These are phyloP conservation scores for Zelostemma sp. DNA, from an alignment of 1,140 invertebrate genomes.

Conservation along the genomic window DNA sequence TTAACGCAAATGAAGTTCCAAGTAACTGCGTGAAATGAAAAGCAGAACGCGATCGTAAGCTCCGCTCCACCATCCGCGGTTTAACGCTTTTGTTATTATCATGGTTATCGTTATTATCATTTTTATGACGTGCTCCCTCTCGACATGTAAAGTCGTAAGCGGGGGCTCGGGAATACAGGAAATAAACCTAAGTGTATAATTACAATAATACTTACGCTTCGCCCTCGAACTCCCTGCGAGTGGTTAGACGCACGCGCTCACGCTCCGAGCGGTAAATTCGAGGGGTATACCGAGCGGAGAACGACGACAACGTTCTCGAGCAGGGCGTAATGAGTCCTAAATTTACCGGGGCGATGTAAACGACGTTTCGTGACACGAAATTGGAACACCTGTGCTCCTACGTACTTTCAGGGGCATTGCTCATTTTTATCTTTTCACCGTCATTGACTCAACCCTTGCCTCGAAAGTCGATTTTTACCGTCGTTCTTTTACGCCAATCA, in stretches of 20 bases:
- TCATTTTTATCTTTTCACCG: conserved; percentile 28
- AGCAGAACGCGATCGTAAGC: conserved; percentile 54
- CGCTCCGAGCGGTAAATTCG: conserved; percentile 19
- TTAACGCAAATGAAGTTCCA: conserved; percentile 27
- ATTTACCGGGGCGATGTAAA: conserved; percentile 47
- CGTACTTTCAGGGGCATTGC: conserved; percentile 11
- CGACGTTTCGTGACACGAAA: conserved; percentile 36
- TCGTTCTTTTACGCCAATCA: neutral
- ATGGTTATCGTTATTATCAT: conserved; percentile 67
- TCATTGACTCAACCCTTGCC: conserved; percentile 8
- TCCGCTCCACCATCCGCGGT: conserved; percentile 57
- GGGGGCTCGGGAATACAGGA: conserved; percentile 60
- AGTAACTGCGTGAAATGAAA: conserved; percentile 30
- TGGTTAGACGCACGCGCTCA: conserved; percentile 36
- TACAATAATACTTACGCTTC: conserved; percentile 68
- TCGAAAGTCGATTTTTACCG: neutral
- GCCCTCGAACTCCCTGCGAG: conserved; percentile 47
- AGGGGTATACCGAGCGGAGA: conserved; percentile 19
- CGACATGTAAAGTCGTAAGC: conserved; percentile 60
- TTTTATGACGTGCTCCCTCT: conserved; percentile 62
- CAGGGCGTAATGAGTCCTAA: conserved; percentile 61
- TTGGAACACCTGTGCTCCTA: conserved; percentile 41
- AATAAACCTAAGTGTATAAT: conserved; percentile 71
- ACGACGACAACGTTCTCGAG: conserved; percentile 40
- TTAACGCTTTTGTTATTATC: conserved; percentile 66